These are phyloP conservation scores for Amphipyra berbera DNA, from an alignment of 2,888 invertebrate genomes.

Conservation along the genomic window DNA sequence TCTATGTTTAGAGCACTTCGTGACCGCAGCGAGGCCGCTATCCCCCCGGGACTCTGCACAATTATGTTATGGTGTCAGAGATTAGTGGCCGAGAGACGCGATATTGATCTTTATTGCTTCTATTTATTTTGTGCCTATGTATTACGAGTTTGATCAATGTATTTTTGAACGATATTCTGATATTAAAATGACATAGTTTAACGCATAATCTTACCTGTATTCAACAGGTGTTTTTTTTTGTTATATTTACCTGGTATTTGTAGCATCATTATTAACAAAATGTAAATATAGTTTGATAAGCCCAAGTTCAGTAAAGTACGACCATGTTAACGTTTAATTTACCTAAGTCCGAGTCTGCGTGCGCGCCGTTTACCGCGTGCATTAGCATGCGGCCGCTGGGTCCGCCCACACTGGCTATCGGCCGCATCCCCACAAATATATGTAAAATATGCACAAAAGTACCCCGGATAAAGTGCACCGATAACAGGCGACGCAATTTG, in stretches of 20 bases:
- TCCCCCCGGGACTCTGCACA: slow-evolving; percentile 77
- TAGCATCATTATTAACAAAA: not conserved
- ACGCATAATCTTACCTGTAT: not conserved
- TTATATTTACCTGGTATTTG: not conserved
- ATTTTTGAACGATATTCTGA: slow-evolving; percentile 41
- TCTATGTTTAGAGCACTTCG: slow-evolving; percentile 85
- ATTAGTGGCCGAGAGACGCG: slow-evolving; percentile 74
- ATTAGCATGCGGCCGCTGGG: slow-evolving; percentile 80
- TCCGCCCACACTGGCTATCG: slow-evolving; percentile 84
- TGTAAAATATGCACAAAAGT: slow-evolving; percentile 88
- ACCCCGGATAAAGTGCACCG: slow-evolving; percentile 86
- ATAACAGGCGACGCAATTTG: slow-evolving; percentile 87
- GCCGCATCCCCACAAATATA: slow-evolving; percentile 82
- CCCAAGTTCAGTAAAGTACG: slow-evolving; percentile 26
- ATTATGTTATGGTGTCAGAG: slow-evolving; percentile 85
- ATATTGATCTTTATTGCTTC: slow-evolving; percentile 71
- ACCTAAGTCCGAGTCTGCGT: slow-evolving; percentile 72
- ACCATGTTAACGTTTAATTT: slow-evolving; percentile 58
- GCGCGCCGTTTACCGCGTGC: slow-evolving; percentile 70
- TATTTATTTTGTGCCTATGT: slow-evolving; percentile 70
- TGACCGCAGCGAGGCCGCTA: slow-evolving; percentile 78
- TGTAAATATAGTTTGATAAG: slow-evolving; percentile 30
- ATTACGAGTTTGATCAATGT: slow-evolving; percentile 45
- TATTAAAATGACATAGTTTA: slow-evolving; percentile 32
- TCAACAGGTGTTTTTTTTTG: not conserved